These are phyloP conservation scores for Diadromus collaris DNA, from an alignment of 2,888 invertebrate genomes.

Conservation along the genomic window DNA sequence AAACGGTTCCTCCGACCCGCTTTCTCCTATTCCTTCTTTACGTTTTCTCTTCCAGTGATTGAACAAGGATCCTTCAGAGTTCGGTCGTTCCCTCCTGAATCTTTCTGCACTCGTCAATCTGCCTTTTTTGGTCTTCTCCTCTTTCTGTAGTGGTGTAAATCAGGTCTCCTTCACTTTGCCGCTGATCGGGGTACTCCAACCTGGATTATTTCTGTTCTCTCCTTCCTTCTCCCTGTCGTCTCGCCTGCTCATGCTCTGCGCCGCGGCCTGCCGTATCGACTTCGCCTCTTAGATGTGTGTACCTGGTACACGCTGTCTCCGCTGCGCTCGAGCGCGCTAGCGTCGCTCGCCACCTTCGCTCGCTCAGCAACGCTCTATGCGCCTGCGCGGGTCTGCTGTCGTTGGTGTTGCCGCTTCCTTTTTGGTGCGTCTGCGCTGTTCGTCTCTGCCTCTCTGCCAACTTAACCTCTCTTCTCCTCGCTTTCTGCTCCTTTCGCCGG, in stretches of 20 bases:
- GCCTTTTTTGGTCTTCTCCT: not conserved
- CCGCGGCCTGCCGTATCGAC: not conserved
- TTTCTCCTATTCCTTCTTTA: not conserved
- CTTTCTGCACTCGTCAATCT: conserved; percentile 14
- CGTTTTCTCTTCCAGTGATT: not conserved
- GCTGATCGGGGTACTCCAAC: not conserved
- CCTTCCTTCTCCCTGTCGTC: not conserved
- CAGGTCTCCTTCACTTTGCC: not conserved
- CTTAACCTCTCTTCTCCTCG: not conserved
- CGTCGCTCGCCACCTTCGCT: not conserved
- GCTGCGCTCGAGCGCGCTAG: not conserved
- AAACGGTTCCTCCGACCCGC: not conserved
- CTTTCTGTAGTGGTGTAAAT: not conserved
- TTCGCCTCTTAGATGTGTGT: not conserved
- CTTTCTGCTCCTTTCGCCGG: not conserved
- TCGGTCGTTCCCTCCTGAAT: not conserved
- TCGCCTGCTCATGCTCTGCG: not conserved
- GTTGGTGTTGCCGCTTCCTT: not conserved
- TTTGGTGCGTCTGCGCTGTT: not conserved
- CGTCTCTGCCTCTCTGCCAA: not conserved
- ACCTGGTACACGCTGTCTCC: too few species aligned
- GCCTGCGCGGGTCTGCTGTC: not conserved
- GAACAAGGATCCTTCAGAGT: not conserved
- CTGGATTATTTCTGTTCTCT: not conserved
- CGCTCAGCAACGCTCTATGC: not conserved